phyloP scores from a whole-genome alignment of 2,888 invertebrate genomes.

The Vannuccia rotundouncinata region DNA sequence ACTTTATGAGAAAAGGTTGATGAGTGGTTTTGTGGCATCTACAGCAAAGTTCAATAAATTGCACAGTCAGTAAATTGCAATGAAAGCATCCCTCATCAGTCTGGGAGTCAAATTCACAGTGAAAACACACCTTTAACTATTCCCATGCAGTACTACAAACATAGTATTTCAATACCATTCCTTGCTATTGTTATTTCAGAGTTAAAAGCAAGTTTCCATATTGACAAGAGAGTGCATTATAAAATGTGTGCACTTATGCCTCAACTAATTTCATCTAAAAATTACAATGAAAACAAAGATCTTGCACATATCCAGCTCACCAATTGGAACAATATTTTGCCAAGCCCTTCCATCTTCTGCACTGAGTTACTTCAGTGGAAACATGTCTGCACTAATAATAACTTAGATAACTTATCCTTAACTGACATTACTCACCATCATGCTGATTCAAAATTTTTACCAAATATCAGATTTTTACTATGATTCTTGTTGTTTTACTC shows the following conservation, averaged over 20 bases:
- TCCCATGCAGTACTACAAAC: not conserved
- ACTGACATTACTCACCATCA: too few relatives aligned
- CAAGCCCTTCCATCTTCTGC: not conserved
- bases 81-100: too few relatives aligned
- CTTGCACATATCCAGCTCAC: not conserved
- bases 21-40: too few relatives aligned
- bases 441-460: too few relatives aligned
- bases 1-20: too few relatives aligned
- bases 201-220: not conserved
- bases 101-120: too few relatives aligned
- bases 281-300: not conserved
- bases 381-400: not conserved
- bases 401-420: too few relatives aligned
- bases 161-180: not conserved
- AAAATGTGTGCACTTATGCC: not conserved
- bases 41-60: too few relatives aligned
- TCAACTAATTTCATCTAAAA: not conserved
- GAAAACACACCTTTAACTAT: not conserved
- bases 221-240: not conserved
- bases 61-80: too few relatives aligned
- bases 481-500: too few relatives aligned
- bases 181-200: not conserved
- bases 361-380: not conserved
- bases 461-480: too few relatives aligned
- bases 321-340: not conserved